Evolutionary conservation across 2,888 invertebrate species (phyloP), one percentile per base, ranked within the genome.

Genomic region (Aphodius granarius): DNA sequence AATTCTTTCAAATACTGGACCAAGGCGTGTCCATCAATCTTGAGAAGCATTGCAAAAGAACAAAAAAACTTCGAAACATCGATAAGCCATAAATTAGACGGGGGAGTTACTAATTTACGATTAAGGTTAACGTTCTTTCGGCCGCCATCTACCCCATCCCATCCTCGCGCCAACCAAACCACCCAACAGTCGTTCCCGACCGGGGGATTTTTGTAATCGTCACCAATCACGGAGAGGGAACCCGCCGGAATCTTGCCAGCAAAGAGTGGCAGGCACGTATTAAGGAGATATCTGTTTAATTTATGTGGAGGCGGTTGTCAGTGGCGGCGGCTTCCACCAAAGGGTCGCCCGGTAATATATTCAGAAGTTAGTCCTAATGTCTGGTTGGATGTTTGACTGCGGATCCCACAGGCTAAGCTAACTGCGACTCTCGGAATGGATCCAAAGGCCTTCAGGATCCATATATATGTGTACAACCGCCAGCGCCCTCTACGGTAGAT

Each of bases 351-450:
- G 74, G 86, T 86, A 86, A 87, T 87, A 87, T 86, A 87, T 87
- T 86, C 86, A 83, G 83, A 86, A 85, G 84, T 86, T 86, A 86
- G 86, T 86, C 86, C 85, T 86, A 86, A 86, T 86, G 86, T 86
- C 86, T 86, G 84, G 83, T 84, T 83, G 85, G 85, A 86, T 85
- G 86, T 85, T 86, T 86, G 85, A 86, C 84, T 85, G 84, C 82
- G 81, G 82, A 80, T 80, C 80, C 79, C 71, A 64, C 43, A 78
- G 80, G 82, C 84, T 85, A 85, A 85, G 85, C 84, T 83, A 82
- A 82, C 81, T 81, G 43, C 80, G 81, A 83, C 82, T 83, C 81
- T 83, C 81, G 83, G 81, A 83, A 82, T 80, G 83, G 82, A 84
- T 84, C 84, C 82, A 82, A 43, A 82, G 83, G 83, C 81, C 75